Base-by-base conservation (phyloP, 1,140 invertebrate genomes). In the Melipona quadrifasciata region DNA sequence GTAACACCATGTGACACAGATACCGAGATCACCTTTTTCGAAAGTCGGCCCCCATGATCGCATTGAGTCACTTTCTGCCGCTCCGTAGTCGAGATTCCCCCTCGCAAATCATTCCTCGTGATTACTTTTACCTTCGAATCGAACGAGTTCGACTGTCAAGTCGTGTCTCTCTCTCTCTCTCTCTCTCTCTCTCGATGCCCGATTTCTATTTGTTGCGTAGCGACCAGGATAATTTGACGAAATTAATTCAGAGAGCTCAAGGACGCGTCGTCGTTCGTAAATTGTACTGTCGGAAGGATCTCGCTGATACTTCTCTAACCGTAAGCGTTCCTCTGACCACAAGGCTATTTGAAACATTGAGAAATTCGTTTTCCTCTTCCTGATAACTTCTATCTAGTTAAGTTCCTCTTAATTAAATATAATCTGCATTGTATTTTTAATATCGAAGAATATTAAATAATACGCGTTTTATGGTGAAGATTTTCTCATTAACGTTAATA, bases 1-100 rank as follows among this genome's bases (percentile, higher is more conserved):
- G 85, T 89, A 89, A 82, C 87, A 80, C 61, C 80, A 82, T 82
- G 88, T 89, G 87, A 89, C 88, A 89, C 79, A 89, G 82, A 89
- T 89, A 77, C 89, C 81, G 64, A 85, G 88, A 89, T 89, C 85
- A 86, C 74, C 82, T 89, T 89, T 89, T 80, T 89, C 78, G 87
- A 89, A 89, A 89, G 88, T 84, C 67, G 79, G 80, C 81, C 87
- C 71, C 80, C 75, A 86, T 76, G 86, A 81, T 77, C 86, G 75
- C 64, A 47, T 47, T 31, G 87, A 89, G 78, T 79, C 57, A 47
- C 75, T 72, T 84, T 79, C 82, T 19, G 79, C 39, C 14, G 47
- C 11, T 64, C 19, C 14, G 12, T 24, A 27, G 2, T 17, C 47
- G 61, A 53, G 75, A 71, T 31, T 68, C 65, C 64, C 31, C 53